Base-by-base conservation (phyloP, 2,797 vertebrate genomes). In the Melanotaenia nigrans region DNA sequence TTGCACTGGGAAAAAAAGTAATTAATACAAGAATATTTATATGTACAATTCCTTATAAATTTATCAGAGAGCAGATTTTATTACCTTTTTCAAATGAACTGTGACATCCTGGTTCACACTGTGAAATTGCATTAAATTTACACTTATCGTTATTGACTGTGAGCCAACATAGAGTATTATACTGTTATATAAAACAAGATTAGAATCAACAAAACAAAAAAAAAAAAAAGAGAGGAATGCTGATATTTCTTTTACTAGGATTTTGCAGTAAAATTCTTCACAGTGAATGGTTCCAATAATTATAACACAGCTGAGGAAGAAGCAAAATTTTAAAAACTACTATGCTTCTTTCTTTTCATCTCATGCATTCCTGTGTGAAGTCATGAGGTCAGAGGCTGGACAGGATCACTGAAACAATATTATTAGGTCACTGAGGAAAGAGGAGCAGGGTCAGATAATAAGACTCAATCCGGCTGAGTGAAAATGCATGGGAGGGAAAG, bases 371-470 rank as follows among this genome's bases (percentile, higher is more conserved):
- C 78, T 75, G 71, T 68, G 76, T 81, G 83, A 74, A 85, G 86
- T 83, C 85, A 84, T 54, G 75, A 81, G 90, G 91, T 91, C 85
- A 90, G 81, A 85, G 81, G 87, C 81, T 73, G 84, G 81, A 84
- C 85, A 89, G 91, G 87, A 89, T 89, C 77, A 47, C 92, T 90
- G 88, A 91, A 92, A 93, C 92, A 94, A 95, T 94, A 94, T 95
- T 92, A 94, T 93, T 90, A 93, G 92, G 92, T 92, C 90, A 91
- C 81, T n/a, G 80, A 87, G 89, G 87, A 82, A 89, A 89, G 89
- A 88, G 80, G 87, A 86, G 90, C 63, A 16, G 87, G 91, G 93
- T 92, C 93, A 93, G 65, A 92, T 92, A 93, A 94, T 93, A 94
- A 94, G 92, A 92, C 92, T 94, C 93, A 92, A 92, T 94, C 84